These are phyloP conservation scores for Otocyon megalotis DNA, from an alignment of 2,113 vertebrate genomes.

Conservation along the genomic window DNA sequence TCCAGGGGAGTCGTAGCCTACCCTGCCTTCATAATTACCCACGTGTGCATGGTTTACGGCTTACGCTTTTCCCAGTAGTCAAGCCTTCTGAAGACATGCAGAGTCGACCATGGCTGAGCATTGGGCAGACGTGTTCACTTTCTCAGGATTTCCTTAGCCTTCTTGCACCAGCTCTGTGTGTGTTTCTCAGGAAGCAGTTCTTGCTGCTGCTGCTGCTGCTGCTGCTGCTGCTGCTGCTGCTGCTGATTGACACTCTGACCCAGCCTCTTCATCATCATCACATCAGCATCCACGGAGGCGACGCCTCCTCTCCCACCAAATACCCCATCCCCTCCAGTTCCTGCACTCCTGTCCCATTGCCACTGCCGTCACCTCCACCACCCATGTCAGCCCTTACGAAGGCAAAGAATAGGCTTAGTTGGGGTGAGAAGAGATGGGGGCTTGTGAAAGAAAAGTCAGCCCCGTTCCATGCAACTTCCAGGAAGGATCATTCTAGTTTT, in stretches of 20 bases:
- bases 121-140: not conserved
- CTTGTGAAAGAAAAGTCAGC: accelerated
- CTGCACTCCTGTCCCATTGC: not conserved
- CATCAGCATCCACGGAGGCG: not conserved
- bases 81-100: accelerated
- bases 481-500: not conserved
- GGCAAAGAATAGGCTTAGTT: too few species aligned
- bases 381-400: not conserved
- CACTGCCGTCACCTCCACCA: too few species aligned
- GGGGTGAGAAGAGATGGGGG: accelerated
- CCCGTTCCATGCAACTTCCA: not conserved
- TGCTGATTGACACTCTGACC: not conserved
- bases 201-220: too few species aligned
- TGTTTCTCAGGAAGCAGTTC: not conserved
- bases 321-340: not conserved
- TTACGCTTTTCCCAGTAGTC: not conserved
- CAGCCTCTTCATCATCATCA: not conserved
- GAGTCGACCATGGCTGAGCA: accelerated
- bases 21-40: not conserved
- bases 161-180: accelerated
- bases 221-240: too few species aligned
- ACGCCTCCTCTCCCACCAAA: not conserved
- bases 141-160: not conserved
- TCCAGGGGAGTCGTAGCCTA: not conserved
- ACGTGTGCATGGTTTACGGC: accelerated